Percentiles rank a stretch among this genome's conserved stretches.
Conservation (phyloP, 2,797 vertebrate genomes). For the Pseudocheirus occidentalis region DNA sequence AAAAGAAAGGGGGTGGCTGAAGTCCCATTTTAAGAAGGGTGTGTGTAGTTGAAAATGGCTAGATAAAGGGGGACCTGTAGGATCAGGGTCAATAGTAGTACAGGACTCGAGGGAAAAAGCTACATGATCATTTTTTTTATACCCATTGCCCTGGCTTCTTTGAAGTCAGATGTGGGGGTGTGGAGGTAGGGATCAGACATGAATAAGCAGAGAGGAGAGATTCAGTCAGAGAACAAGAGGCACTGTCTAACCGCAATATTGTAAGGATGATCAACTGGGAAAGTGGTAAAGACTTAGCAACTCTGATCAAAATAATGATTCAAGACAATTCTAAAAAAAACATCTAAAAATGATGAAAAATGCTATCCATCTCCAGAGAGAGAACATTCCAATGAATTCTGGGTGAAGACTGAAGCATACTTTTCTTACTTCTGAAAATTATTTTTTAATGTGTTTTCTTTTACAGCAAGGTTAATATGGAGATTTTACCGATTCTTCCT, state of each 20-base stretch:
- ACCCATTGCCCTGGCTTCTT: background rate
- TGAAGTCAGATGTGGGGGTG: background rate
- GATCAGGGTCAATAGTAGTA: background rate
- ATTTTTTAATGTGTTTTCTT: background rate
- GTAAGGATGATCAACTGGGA: background rate
- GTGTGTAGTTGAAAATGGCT: background rate
- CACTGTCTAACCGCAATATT: background rate
- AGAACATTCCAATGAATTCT: background rate
- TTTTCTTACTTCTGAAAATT: background rate
- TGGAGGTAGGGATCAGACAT: background rate
- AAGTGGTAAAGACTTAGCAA: background rate
- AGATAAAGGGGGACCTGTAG: background rate
- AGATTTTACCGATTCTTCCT: background rate
- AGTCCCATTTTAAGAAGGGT: background rate
- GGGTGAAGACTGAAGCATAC: background rate
- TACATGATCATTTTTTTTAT: background rate
- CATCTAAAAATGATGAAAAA: background rate
- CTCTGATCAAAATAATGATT: background rate
- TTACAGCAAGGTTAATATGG: background rate
- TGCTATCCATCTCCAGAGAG: background rate
- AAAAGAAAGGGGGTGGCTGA: background rate
- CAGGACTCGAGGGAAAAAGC: background rate
- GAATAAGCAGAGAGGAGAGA: background rate
- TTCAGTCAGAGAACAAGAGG: background rate
- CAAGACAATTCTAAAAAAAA: background rate